Percentiles rank a stretch among this genome's conserved stretches.
These are phyloP conservation scores for Myotis pilosus DNA, from an alignment of 2,797 vertebrate species.

Conservation along the genomic window DNA sequence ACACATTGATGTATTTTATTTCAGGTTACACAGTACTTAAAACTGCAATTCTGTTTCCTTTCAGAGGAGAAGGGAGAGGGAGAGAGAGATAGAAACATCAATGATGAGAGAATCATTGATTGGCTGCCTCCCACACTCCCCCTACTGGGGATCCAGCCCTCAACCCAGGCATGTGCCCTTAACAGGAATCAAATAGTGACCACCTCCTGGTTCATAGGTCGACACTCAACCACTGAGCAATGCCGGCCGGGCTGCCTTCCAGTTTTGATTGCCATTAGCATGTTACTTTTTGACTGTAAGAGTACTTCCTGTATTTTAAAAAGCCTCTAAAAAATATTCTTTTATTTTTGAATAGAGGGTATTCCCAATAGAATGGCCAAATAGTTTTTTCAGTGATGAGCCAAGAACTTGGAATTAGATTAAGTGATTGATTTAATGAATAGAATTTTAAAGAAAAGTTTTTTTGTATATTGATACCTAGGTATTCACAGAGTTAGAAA, in stretches of 20 bases:
- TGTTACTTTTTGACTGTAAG: neutral
- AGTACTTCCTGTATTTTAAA: neutral
- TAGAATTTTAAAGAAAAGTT: conserved; percentile 67
- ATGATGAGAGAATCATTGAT: no score
- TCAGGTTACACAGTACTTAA: neutral
- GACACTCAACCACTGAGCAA: no score
- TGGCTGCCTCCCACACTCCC: no score
- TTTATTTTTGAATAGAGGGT: neutral
- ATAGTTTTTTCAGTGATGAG: conserved; percentile 28
- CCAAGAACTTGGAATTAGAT: conserved; percentile 11
- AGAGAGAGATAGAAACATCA: no score
- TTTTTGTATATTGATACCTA: conserved; percentile 57
- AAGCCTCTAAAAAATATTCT: conserved; percentile 42
- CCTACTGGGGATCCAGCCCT: no score
- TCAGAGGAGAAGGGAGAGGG: no score
- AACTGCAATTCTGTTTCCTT: neutral
- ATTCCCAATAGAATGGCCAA: conserved; percentile 43
- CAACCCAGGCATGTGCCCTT: no score
- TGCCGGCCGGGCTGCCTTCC: neutral
- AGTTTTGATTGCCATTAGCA: neutral
- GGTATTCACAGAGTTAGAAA: conserved; percentile 36
- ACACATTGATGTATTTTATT: conserved; percentile 12
- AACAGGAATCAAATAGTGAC: no score
- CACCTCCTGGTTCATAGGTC: no score
- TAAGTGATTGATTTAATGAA: conserved; percentile 52